Evolutionary conservation across 2,113 vertebrate genomes (phyloP), one percentile per base, ranked within the genome.

Genomic region (Hydropotes inermis): DNA sequence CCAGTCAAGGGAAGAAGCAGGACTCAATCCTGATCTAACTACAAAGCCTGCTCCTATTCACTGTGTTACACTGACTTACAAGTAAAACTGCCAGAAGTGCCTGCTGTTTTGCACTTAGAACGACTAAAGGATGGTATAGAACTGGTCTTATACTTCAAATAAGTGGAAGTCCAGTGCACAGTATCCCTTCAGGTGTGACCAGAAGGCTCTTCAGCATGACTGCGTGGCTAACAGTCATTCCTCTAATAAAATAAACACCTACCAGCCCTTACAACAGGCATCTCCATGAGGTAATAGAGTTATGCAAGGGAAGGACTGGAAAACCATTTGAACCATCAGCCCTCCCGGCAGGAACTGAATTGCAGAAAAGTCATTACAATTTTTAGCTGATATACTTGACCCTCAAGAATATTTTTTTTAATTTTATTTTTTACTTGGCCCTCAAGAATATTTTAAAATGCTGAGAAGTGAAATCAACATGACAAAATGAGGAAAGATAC

Each of bases 401-500:
- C 85, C 92, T 95, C 47, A 87, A 78, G 54, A 92, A 95, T 60
- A 96, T 14, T 50, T 50, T 50, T 50, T 50, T 50, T 50, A 13
- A 50, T 50, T 50, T 50, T 50, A 50, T 50, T 50, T 50, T 50
- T 50, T 39, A 84, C 43, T 94, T 95, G 47, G 50, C 92, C 85
- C 92, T 95, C 47, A 87, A 82, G 54, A 92, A 95, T 60, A 96
- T 50, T 96, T 84, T 96, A 87, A 97, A 96, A 97, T 78, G 58
- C 30, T 96, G 87, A 84, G 54, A 88, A 92, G 27, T 92, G 83
- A 97, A 97, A 95, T 87, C 58, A 89, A 74, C 43, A 39, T 39
- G n/a, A 96, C 39, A 97, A 93, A 97, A 95, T 36, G 79, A 97
- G 94, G 74, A 84, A 87, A 89, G 67, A 86, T 87, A 27, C 47